Evolutionary conservation across 23 tunicate genomes (phyloP).

Genomic region (Aplidium turbinatum): DNA sequence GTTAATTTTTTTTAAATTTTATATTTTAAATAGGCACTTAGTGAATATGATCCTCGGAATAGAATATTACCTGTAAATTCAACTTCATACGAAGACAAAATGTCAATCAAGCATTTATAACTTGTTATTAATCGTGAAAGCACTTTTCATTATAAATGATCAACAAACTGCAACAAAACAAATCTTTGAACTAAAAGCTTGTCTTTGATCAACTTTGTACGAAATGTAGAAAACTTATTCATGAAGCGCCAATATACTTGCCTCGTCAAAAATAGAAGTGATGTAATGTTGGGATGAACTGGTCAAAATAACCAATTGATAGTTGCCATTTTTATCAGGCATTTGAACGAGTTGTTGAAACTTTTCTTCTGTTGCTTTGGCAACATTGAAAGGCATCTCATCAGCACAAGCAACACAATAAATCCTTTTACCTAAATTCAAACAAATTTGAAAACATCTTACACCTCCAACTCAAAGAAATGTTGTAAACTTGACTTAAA

Average conservation of each 20-base stretch:
- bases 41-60: too few species aligned
- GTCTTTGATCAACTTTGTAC: too few species aligned
- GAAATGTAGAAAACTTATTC: too few species aligned
- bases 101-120: neutral
- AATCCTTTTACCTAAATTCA: constrained; percentile 21
- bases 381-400: constrained; percentile 37
- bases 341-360: constrained; percentile 32
- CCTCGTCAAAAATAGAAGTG: constrained; percentile 61
- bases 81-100: too few species aligned
- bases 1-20: too few species aligned
- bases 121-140: neutral
- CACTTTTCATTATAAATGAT: neutral
- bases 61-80: too few species aligned
- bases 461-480: too few species aligned
- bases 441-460: neutral
- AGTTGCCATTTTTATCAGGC: constrained; percentile 24
- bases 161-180: neutral
- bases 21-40: too few species aligned
- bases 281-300: constrained; percentile 56
- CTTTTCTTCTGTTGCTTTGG: constrained; percentile 27
- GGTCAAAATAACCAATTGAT: constrained; percentile 46
- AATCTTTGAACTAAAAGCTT: too few species aligned
- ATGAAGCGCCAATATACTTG: neutral
- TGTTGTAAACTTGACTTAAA: neutral
- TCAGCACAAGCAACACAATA: constrained; percentile 63